Base-by-base conservation (phyloP, 2,888 invertebrate genomes). In the Mesorhabditis sp. region DNA sequence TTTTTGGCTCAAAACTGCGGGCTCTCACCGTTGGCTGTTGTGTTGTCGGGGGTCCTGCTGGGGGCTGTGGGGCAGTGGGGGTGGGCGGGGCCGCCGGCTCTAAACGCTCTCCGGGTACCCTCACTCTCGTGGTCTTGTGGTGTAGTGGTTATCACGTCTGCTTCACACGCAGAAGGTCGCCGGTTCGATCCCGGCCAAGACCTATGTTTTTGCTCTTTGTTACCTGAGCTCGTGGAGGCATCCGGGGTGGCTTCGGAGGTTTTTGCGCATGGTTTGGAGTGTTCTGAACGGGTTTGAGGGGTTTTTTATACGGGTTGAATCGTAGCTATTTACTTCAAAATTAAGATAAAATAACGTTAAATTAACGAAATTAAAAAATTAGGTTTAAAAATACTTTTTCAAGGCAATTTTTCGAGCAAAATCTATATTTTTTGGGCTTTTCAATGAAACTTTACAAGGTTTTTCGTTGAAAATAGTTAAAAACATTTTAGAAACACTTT, bases 101-200 rank as follows among this genome's bases (percentile, higher is more conserved):
- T 13, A 50, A 50, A 13, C 58, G 10, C 58, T 50, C n/a, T 50
- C n/a, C 58, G 58, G 10, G 58, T 50, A 10, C 58, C 7, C 58
- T n/a, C 58, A 2, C 10, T 50, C 58, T 13, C 58, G 58, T 13
- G 70, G 70, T 73, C 72, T 74, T 74, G 74, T 80, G 77, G 80
- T 78, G 79, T 80, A 80, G 79, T 77, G 80, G 80, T 80, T 80
- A 80, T 79, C 80, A 79, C 78, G 78, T 80, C 78, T 80, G 78
- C 79, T 80, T 80, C 75, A 79, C 80, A 80, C 78, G 77, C 79
- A 79, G 79, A 80, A 80, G 80, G 80, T 77, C 80, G 77, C 76
- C 74, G 78, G 78, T 80, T 78, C 78, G 76, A 79, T 69, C 76
- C 79, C 77, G 76, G 75, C 75, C 72, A 74, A 70, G 75, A 77